Evolutionary conservation across 2,797 vertebrate species (phyloP), one percentile per base, ranked within the genome.

Genomic region (Parotocinclus haroldoi): DNA sequence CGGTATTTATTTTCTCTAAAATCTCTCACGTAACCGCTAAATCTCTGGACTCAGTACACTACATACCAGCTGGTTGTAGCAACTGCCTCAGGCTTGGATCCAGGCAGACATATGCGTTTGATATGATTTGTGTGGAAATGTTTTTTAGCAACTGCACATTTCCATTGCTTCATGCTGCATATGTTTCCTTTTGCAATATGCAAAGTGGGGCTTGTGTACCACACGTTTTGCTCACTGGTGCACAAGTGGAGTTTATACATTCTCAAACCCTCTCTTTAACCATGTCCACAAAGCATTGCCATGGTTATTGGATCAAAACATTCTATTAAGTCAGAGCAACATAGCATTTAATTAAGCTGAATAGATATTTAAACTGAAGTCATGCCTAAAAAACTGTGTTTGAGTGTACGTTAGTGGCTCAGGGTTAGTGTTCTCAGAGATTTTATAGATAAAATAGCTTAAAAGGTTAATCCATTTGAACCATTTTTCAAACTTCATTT

Each of bases 101-200:
- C 54, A 61, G 18, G 38, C 53, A 51, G 52, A 62, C 49, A 60
- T 52, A 58, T 12, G 58, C 16, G 45, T 67, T 73, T 73, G 67
- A 70, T 70, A 58, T 67, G 63, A 69, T 64, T 64, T 7, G 10
- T 56, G 44, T 19, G 60, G 55, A 73, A 64, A 58, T 64, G 49
- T 54, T 74, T 71, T 64, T 45, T 18, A 63, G 17, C 0, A 64
- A 68, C 11, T 37, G 59, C 53, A 10, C 46, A 59, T 64, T 56
- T 52, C 69, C 59, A 64, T 68, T 57, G 45, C 68, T 71, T 64
- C 55, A 58, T 38, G 42, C 7, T 11, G 38, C 60, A 55, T 12
- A 51, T 66, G 48, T 57, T 71, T 65, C 40, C 63, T 58, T 57
- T 61, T 19, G 42, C 27, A 16, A 27, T 40, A 68, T 55, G 40